Evolutionary conservation across 2,888 invertebrate species (phyloP), one percentile per base, ranked within the genome.

Genomic region (Portevinia maculata): DNA sequence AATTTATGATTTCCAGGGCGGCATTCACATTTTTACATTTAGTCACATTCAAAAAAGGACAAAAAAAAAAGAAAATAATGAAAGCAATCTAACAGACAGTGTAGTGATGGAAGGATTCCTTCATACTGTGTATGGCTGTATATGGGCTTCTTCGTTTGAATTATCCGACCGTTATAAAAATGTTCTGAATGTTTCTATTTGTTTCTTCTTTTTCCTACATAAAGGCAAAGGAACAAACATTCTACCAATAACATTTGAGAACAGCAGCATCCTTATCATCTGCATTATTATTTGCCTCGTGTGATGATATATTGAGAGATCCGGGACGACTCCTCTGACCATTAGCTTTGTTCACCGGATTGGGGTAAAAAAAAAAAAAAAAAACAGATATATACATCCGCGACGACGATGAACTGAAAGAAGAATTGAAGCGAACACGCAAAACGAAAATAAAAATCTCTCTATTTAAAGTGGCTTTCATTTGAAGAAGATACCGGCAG

Each of bases 221-320:
- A 39, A 44, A 71, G 71, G 52, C 65, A 57, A 79, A 79, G 52
- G 73, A 59, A 11, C 41, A 37, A 59, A 11, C 41, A 37, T 48
- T 19, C 64, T 37, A 17, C 37, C 60, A 76, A 70, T 57, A 57
- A 57, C 44, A 64, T 70, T 69, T 57, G 74, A 62, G 55, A 60
- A 30, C 39, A 57, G 21, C 48, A 69, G 11, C 64, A 37, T 81
- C 75, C 75, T 76, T 65, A 83, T 83, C 76, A 41, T 78, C 52
- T 39, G 50, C 48, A 57, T 64, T 81, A 78, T 83, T 83, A 76
- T 81, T 76, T 81, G 75, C 70, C 64, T 75, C 75, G 69, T 81
- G 64, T 76, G 75, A 76, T 81, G 75, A 70, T 75, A 70, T 76
- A 76, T 83, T 83, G 76, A 76, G 65, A 83, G 65, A 57, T 83